Evolutionary conservation across 2,797 vertebrate species (phyloP).

Genomic region (Dromococcyx pavoninus): DNA sequence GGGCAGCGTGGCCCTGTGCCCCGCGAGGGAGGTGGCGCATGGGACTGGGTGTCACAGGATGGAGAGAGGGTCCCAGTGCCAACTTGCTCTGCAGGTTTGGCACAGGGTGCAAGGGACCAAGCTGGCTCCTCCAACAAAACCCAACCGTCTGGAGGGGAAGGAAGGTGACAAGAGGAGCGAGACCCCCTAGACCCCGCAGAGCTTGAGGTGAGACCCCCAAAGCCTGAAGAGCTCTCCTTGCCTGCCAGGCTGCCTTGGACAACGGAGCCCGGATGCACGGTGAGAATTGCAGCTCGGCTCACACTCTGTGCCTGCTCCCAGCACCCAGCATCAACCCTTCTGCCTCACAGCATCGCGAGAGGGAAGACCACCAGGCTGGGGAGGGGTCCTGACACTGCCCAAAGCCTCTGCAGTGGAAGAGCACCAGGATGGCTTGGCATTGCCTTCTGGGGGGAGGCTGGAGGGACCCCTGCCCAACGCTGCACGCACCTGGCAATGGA

Average conservation of each 20-base stretch:
- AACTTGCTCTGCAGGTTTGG: conserved; percentile 27
- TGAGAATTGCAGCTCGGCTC: not conserved
- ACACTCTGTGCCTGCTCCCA: not conserved
- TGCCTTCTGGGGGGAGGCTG: not conserved
- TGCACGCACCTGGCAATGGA: not conserved
- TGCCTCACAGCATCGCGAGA: not conserved
- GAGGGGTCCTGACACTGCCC: not conserved
- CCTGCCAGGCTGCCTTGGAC: not conserved
- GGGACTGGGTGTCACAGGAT: not conserved
- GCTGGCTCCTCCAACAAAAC: not conserved
- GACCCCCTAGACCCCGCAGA: not conserved
- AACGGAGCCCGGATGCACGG: not conserved
- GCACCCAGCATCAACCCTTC: not conserved
- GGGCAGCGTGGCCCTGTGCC: not conserved
- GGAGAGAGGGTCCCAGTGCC: not conserved
- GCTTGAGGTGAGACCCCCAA: not conserved
- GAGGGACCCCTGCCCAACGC: not conserved
- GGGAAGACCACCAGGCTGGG: not conserved
- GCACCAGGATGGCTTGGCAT: not conserved
- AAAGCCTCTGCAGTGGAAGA: not conserved
- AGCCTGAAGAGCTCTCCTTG: not conserved
- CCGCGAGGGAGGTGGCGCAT: accelerated
- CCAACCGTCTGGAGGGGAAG: not conserved
- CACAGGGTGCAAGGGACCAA: not conserved
- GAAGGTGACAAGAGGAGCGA: not conserved